Evolutionary conservation across 2,113 vertebrate species (phyloP).

Genomic region (Perca schrenkii): DNA sequence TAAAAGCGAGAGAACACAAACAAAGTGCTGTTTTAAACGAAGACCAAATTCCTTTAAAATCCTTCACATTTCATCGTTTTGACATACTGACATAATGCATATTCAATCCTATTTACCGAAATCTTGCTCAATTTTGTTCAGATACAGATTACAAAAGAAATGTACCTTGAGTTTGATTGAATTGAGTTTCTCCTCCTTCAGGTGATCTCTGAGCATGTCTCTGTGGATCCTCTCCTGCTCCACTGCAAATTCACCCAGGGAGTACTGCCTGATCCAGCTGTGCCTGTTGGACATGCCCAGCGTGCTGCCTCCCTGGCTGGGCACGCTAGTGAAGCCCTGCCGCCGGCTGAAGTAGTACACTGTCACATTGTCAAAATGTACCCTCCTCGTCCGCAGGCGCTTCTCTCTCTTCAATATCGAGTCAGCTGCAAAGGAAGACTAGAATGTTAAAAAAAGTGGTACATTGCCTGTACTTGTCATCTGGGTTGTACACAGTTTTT

Average conservation of each 20-base stretch:
- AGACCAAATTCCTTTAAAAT: not conserved
- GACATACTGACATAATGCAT: not conserved
- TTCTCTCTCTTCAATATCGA: constrained; percentile 98
- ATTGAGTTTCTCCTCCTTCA: constrained; percentile 97
- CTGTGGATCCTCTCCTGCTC: constrained; percentile 96
- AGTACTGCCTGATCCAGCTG: constrained; percentile 95
- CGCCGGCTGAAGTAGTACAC: constrained; percentile 97
- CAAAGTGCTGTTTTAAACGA: not conserved
- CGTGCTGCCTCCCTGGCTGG: constrained; percentile 97
- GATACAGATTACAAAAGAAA: not conserved
- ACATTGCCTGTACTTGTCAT: not conserved
- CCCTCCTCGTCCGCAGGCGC: constrained; percentile 92
- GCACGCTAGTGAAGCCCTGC: constrained; percentile 98
- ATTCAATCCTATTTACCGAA: not conserved
- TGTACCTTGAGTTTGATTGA: constrained; percentile 90
- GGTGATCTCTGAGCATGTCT: constrained; percentile 95
- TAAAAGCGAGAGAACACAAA: not conserved
- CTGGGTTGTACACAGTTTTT: constrained; percentile 18
- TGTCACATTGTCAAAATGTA: constrained; percentile 98
- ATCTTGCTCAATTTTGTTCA: too few species aligned
- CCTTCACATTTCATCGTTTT: not conserved
- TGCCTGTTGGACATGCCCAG: constrained; percentile 98
- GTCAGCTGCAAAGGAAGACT: constrained; percentile 85
- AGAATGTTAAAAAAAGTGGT: not conserved
- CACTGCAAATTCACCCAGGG: constrained; percentile 94